Base-by-base conservation (phyloP, 2,888 invertebrate genomes). In the Hymenopus coronatus region DNA sequence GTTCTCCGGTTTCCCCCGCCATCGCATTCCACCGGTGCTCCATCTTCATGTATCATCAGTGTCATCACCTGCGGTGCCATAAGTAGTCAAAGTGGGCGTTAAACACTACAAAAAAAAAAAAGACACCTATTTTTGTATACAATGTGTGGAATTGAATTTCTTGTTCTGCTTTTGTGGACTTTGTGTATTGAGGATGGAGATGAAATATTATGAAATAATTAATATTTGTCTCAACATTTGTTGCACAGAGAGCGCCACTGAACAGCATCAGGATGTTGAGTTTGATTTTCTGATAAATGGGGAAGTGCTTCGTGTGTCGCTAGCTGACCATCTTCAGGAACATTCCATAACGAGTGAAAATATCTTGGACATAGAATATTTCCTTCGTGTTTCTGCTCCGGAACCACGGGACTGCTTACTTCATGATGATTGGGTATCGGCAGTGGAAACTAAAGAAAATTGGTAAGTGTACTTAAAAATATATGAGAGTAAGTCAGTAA, bases 391-490 rank as follows among this genome's bases (percentile, higher is more conserved):
- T 91, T 98, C 98, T 20, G 97, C 99, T 0, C 99, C 99, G 0
- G 96, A 97, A 92, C 99, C 99, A 0, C 96, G 98, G 92, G 97
- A 98, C 93, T 98, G 98, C 92, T 94, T 99, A 91, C 95, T 98
- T 93, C 99, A 99, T 92, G 98, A 99, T 93, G 99, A 99, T 93
- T 99, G 99, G 99, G 98, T 99, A n/a, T 97, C 98, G 28, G 96
- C 97, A 84, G 96, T 98, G 0, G 96, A 97, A 91, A 94, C 96
- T 83, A 94, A 94, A 90, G 95, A 95, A 83, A 95, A 96, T 92
- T 97, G 97, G 96, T 96, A 92, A 91, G 90, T 90, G 25, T 20
- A 70, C 30, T 30, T 30, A 30, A 33, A 33, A 33, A 0, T 8
- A 33, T 33, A 33, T 40, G 12, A 40, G n/a, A n/a, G n/a, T n/a